A percentile compares a stretch with the other conserved stretches of the same genome.
phyloP scores from a whole-genome alignment of 2,888 invertebrate genomes.

The Leptinotarsa haldemani region DNA sequence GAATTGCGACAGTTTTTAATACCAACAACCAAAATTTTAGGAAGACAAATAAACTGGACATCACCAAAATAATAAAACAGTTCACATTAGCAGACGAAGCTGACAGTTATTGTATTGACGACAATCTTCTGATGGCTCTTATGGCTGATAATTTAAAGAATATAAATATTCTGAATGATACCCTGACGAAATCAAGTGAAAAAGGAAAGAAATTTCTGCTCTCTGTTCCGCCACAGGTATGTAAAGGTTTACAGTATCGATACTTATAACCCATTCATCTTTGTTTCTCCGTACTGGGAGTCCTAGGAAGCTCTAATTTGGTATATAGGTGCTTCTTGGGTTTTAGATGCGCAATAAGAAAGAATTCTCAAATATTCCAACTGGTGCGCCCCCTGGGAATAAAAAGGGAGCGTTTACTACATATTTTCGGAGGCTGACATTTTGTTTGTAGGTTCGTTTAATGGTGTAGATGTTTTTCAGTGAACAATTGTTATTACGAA shows the following conservation, averaged over 20 bases:
- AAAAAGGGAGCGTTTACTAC: too few species aligned
- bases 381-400: too few species aligned
- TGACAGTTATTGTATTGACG: slow-evolving; percentile 67
- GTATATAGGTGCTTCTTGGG: too few species aligned
- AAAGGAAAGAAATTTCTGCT: slow-evolving; percentile 54
- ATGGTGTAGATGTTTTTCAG: too few species aligned
- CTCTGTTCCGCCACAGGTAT: slow-evolving; percentile 61
- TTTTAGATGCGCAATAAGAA: too few species aligned
- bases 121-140: slow-evolving; percentile 59
- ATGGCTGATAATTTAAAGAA: slow-evolving; percentile 43
- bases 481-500: too few species aligned
- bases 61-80: slow-evolving; percentile 53
- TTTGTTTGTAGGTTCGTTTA: too few species aligned
- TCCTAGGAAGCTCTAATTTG: too few species aligned
- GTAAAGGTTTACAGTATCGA: slow-evolving; percentile 32
- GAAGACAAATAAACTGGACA: slow-evolving; percentile 1
- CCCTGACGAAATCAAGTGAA: slow-evolving; percentile 31
- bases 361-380: too few species aligned
- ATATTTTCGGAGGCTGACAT: too few species aligned
- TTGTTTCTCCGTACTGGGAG: too few species aligned
- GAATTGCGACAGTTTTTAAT: too few species aligned
- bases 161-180: slow-evolving; percentile 33
- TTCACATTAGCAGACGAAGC: slow-evolving; percentile 46
- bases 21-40: neutral
- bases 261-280: slow-evolving; percentile 1